Evolutionary conservation across 1,140 invertebrate species (phyloP), one percentile per base, ranked within the genome.

Genomic region (Rhopalosiphum maidis): DNA sequence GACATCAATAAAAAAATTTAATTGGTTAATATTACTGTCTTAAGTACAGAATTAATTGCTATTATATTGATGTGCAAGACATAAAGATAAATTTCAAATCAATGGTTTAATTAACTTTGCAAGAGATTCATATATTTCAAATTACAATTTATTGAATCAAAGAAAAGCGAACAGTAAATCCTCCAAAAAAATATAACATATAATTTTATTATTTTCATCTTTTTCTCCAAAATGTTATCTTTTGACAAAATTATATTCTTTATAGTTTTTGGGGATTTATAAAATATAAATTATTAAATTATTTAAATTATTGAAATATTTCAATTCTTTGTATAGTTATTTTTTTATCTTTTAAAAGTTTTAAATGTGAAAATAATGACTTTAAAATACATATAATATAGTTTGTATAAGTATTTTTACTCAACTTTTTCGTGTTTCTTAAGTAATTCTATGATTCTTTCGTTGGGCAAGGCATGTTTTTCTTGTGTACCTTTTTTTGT

Each of bases 391-490:
- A 23, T 85, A 30, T 9, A n/a, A n/a, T 48, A 88, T 48, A 88
- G n/a, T 35, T 21, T 15, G 60, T 77, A n/a, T n/a, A 77, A 77
- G n/a, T 77, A n/a, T 77, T 30, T 90, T 18, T 90, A 90, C 88
- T 60, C 35, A 90, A 93, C 91, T 55, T 93, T 54, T 41, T 55
- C 23, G 25, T 37, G 46, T 30, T 86, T 51, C 11, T 25, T 48
- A 25, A 93, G 77, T 21, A 41, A 9, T 25, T 85, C 25, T 22
- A 93, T 93, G 3, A 55, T 93, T 48, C 21, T 37, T 86, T 43
- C 22, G 35, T 93, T 55, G 37, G 91, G 91, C 25, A 86, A 55
- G 18, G 41, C 77, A 9, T 93, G 91, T 55, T 93, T 83, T 90
- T 68, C 89, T 18, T 3, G 23, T 43, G 55, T 90, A 46, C 23